Evolutionary conservation across 2,113 vertebrate species (phyloP).

Genomic region (Tilapia sparmanii): DNA sequence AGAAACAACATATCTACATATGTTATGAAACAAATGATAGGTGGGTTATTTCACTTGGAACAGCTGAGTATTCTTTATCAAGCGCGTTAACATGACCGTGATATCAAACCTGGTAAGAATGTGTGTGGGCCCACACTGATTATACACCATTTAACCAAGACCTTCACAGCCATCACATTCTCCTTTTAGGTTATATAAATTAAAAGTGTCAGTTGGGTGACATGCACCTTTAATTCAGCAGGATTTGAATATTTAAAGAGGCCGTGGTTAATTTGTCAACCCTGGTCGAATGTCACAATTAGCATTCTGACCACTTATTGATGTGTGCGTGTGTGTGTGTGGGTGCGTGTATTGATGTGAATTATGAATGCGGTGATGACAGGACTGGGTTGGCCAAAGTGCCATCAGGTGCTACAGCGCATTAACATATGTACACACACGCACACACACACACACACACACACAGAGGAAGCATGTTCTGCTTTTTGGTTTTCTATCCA

Average conservation of each 20-base stretch:
- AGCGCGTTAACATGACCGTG: background rate
- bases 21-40: background rate
- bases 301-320: constrained; percentile 89
- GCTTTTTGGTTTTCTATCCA: background rate
- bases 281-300: constrained; percentile 79
- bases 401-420: constrained; percentile 64
- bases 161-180: background rate
- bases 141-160: background rate
- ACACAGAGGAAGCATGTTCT: background rate
- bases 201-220: background rate
- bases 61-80: background rate
- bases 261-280: constrained; percentile 81
- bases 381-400: constrained; percentile 44
- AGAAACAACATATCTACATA: background rate
- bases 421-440: constrained; percentile 35
- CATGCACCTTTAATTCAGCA: background rate
- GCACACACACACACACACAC: background rate
- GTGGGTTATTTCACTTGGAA: background rate
- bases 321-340: constrained; percentile 43
- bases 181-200: background rate
- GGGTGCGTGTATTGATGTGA: constrained; percentile 78
- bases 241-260: constrained; percentile 76
- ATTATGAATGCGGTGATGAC: constrained; percentile 76
- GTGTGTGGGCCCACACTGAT: background rate
- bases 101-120: background rate